These are phyloP conservation scores for Baccha elongata DNA, from an alignment of 2,888 invertebrate genomes.

Conservation along the genomic window DNA sequence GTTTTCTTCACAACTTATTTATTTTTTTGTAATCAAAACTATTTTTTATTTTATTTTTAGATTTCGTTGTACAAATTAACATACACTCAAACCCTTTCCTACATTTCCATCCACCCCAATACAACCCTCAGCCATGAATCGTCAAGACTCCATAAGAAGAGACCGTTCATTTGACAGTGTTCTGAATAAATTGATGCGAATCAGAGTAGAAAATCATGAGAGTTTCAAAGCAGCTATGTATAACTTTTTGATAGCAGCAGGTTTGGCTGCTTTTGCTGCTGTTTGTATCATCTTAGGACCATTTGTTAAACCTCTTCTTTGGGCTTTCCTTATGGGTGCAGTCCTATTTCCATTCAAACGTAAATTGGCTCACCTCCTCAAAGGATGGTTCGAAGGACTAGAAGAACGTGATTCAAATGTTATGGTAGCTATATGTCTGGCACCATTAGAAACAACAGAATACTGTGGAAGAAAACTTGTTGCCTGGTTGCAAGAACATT, in stretches of 20 bases:
- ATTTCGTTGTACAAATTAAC: not conserved
- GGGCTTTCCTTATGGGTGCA: slow-evolving; percentile 98
- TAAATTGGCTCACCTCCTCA: slow-evolving; percentile 88
- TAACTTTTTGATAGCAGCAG: slow-evolving; percentile 81
- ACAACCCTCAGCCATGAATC: slow-evolving; percentile 77
- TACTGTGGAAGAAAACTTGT: slow-evolving; percentile 89
- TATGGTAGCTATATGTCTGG: slow-evolving; percentile 84
- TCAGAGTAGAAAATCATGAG: slow-evolving; percentile 81
- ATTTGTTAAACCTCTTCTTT: slow-evolving; percentile 95
- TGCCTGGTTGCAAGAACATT: slow-evolving; percentile 86
- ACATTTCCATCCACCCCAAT: slow-evolving; percentile 11
- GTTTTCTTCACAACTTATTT: too few species aligned
- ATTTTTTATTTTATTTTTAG: not conserved
- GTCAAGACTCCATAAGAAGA: slow-evolving; percentile 78
- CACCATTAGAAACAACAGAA: slow-evolving; percentile 91
- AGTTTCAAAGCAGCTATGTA: slow-evolving; percentile 81
- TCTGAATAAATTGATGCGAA: slow-evolving; percentile 79
- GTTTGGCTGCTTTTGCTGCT: slow-evolving; percentile 83
- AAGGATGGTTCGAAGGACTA: slow-evolving; percentile 90
- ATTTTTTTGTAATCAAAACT: too few species aligned
- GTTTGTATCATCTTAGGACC: slow-evolving; percentile 94
- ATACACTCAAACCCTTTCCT: not conserved
- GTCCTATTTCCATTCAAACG: slow-evolving; percentile 97
- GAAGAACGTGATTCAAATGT: slow-evolving; percentile 88
- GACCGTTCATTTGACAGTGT: slow-evolving; percentile 82